Evolutionary conservation across 2,888 invertebrate genomes (phyloP).

Genomic region (Beris morrisii): DNA sequence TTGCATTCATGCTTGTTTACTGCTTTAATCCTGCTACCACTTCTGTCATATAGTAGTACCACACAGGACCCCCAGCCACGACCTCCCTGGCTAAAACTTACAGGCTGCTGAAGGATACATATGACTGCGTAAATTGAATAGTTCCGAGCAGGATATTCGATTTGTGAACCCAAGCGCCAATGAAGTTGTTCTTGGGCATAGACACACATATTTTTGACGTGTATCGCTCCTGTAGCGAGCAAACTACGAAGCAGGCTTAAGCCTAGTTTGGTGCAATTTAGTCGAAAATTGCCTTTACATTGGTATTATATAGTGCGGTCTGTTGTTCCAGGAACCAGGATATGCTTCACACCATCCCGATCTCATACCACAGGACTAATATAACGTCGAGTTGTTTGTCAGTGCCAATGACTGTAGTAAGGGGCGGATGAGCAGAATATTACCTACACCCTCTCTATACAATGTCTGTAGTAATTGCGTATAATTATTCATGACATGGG

Average conservation of each 20-base stretch:
- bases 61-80: too few species aligned
- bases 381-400: slow-evolving; percentile 24
- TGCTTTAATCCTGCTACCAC: slow-evolving; percentile 30
- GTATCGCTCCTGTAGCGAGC: background rate
- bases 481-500: slow-evolving; percentile 21
- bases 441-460: background rate
- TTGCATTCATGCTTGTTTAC: slow-evolving; percentile 38
- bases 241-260: slow-evolving; percentile 12
- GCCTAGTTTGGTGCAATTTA: slow-evolving; percentile 25
- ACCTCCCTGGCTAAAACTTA: too few species aligned
- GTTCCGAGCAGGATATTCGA: slow-evolving; percentile 35
- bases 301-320: slow-evolving; percentile 32
- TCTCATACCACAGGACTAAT: slow-evolving; percentile 21
- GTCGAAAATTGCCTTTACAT: slow-evolving; percentile 36
- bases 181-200: slow-evolving; percentile 34
- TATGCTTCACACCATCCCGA: slow-evolving; percentile 26
- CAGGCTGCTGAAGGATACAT: slow-evolving; percentile 28
- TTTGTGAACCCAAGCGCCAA: slow-evolving; percentile 32
- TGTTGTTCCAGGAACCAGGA: slow-evolving; percentile 22
- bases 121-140: slow-evolving; percentile 38
- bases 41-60: background rate
- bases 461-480: slow-evolving; percentile 10
- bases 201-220: background rate
- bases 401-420: slow-evolving; percentile 17
- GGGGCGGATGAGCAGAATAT: background rate